Base-by-base conservation (phyloP, 2,888 invertebrate species). In the Fragum sueziense region DNA sequence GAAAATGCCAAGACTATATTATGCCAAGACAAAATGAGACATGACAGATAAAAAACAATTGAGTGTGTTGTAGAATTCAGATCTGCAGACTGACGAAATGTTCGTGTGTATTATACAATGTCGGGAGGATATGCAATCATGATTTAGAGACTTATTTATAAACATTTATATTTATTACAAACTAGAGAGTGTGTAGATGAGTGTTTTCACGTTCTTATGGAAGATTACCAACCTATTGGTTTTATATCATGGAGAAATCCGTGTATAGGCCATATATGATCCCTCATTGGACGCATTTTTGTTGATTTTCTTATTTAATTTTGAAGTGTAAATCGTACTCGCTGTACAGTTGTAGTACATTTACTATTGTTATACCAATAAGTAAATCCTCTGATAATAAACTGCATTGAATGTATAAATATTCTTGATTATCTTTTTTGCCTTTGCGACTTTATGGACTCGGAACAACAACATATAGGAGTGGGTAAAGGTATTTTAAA, bases 231-330 rank as follows among this genome's bases (percentile, higher is more conserved):
- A 9, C 22, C 1, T 17, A 17, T 41, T 65, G 65, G 65, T 41
- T 61, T 33, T 61, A 33, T 14, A 2, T 47, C 14, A 20, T 41
- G 54, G 70, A 34, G 70, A n/a, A 47, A 33, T 25, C 54, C 57
- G 22, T 1, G 33, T 17, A 20, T 34, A 34, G 34, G 34, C 62
- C 76, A 70, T 74, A 57, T 57, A 85, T 85, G 82, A 85, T 80
- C 85, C 85, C 85, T 82, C 85, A 85, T 85, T 85, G 85, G 82
- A 85, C 79, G 31, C 1, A 29, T 68, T 25, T 54, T 47, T 47
- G 47, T 47, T 47, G 47, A 29, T 47, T 65, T 52, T 41, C 20
- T 37, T 41, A 31, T 25, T 61, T 57, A 29, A 29, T 57, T 33
- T 41, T 47, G 34, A 65, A 54, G 31, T 52, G 74, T 74, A 47